phyloP scores from a whole-genome alignment of 1,140 invertebrate species.

The Drosophila virilis region DNA sequence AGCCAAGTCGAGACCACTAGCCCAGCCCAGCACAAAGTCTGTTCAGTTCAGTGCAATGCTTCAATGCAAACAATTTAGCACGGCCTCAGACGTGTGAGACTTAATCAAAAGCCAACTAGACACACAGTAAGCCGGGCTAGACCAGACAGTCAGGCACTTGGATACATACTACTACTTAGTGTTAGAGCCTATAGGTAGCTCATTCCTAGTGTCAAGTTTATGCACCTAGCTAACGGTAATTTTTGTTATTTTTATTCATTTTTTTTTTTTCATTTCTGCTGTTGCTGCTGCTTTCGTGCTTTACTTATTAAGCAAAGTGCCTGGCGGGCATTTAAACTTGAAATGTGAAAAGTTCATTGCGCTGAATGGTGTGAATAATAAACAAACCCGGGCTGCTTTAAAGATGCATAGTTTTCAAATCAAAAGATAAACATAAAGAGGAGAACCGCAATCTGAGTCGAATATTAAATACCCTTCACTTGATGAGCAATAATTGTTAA shows the following conservation, averaged over 20 bases:
- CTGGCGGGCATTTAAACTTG: constrained; percentile 73
- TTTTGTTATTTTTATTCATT: constrained; percentile 31
- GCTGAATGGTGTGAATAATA: constrained; percentile 60
- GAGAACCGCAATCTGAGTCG: not conserved
- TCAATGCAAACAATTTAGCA: constrained; percentile 80
- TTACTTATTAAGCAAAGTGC: constrained; percentile 73
- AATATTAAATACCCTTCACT: not conserved
- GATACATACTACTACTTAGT: constrained; percentile 17
- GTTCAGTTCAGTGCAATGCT: constrained; percentile 40
- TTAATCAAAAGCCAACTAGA: constrained; percentile 74
- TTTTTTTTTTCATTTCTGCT: constrained; percentile 17
- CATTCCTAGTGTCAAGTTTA: constrained; percentile 51
- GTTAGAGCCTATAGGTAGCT: constrained; percentile 37
- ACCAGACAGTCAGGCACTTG: constrained; percentile 28
- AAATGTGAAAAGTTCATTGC: constrained; percentile 74
- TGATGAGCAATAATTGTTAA: too few relatives aligned
- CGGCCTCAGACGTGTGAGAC: constrained; percentile 65
- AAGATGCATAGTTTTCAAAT: constrained; percentile 15
- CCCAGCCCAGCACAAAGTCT: constrained; percentile 18
- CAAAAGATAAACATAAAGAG: not conserved
- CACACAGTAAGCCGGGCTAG: constrained; percentile 22
- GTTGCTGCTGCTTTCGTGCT: constrained; percentile 16
- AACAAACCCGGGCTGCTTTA: constrained; percentile 43
- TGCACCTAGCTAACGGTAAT: constrained; percentile 28
- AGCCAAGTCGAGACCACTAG: constrained; percentile 25